Conservation (phyloP, 2,888 invertebrate genomes). For the Nymphalis polychloros region DNA sequence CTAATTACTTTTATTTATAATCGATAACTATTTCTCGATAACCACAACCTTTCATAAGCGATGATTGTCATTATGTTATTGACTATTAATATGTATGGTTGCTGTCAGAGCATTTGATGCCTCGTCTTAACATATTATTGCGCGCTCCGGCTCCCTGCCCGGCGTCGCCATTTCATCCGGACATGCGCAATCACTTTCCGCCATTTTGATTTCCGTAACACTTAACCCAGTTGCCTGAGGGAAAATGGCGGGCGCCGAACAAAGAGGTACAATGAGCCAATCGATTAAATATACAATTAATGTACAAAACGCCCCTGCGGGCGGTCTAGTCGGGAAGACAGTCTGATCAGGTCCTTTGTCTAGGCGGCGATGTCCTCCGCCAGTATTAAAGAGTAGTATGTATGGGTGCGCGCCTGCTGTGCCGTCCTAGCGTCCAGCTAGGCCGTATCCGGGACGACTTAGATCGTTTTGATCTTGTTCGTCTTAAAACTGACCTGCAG, state of each 20-base stretch:
- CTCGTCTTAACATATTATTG: slow-evolving; percentile 66
- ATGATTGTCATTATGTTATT: slow-evolving; percentile 75
- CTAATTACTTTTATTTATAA: slow-evolving; percentile 74
- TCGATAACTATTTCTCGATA: slow-evolving; percentile 80
- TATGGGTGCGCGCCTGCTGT: slow-evolving; percentile 80
- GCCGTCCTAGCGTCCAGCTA: slow-evolving; percentile 78
- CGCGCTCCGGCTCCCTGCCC: slow-evolving; percentile 57
- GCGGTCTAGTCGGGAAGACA: slow-evolving; percentile 57
- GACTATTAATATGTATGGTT: slow-evolving; percentile 77
- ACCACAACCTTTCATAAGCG: slow-evolving; percentile 82
- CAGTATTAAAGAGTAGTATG: slow-evolving; percentile 52
- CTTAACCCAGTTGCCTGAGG: slow-evolving; percentile 70
- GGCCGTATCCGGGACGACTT: slow-evolving; percentile 74
- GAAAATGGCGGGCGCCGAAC: slow-evolving; percentile 58
- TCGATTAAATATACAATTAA: slow-evolving; percentile 66
- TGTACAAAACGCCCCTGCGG: slow-evolving; percentile 57
- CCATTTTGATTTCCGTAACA: slow-evolving; percentile 75
- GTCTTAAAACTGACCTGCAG: slow-evolving; percentile 97
- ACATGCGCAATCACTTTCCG: slow-evolving; percentile 64
- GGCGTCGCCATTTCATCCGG: slow-evolving; percentile 63
- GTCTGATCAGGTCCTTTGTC: slow-evolving; percentile 48
- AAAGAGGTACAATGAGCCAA: slow-evolving; percentile 60
- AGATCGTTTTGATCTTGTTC: slow-evolving; percentile 88
- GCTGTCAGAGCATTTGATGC: slow-evolving; percentile 66
- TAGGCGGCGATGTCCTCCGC: slow-evolving; percentile 41